A percentile compares a stretch with the other conserved stretches of the same genome.
phyloP scores from a whole-genome alignment of 2,888 invertebrate genomes.

The Synanthedon andrenaeformis region DNA sequence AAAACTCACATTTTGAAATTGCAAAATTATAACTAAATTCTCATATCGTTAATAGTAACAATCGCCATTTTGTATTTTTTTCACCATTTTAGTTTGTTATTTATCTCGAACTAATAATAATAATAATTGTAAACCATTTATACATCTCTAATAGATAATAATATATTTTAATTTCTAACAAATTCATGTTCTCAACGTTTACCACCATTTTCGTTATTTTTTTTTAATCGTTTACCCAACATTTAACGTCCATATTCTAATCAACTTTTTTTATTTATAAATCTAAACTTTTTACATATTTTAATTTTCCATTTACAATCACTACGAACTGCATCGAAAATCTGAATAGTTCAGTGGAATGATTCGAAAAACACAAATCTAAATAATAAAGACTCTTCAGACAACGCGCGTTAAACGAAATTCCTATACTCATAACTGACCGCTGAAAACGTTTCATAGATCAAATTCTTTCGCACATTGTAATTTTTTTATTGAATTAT shows the following conservation, averaged over 20 bases:
- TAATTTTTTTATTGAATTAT: too few species aligned
- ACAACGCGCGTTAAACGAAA: neutral
- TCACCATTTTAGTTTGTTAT: slow-evolving; percentile 41
- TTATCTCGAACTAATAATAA: slow-evolving; percentile 58
- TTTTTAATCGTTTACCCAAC: slow-evolving; percentile 45
- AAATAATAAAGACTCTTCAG: slow-evolving; percentile 11
- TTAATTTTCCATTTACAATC: slow-evolving; percentile 40
- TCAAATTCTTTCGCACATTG: too few species aligned
- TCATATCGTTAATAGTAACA: slow-evolving; percentile 70
- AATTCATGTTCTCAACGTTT: slow-evolving; percentile 65
- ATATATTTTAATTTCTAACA: slow-evolving; percentile 70
- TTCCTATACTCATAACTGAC: too few species aligned
- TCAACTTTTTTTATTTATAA: slow-evolving; percentile 57
- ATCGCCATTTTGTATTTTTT: slow-evolving; percentile 59
- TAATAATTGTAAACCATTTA: slow-evolving; percentile 68
- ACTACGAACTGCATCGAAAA: slow-evolving; percentile 54
- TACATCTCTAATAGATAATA: slow-evolving; percentile 62
- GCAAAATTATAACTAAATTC: slow-evolving; percentile 71
- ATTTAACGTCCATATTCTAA: slow-evolving; percentile 57
- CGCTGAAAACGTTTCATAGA: too few species aligned
- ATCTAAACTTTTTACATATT: slow-evolving; percentile 63
- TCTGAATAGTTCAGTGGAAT: slow-evolving; percentile 64
- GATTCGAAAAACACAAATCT: slow-evolving; percentile 22
- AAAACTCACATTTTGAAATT: slow-evolving; percentile 72
- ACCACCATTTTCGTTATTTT: slow-evolving; percentile 46